Evolutionary conservation across 64 coral and sea anemone genomes (phyloP).

Genomic region (Cladopsammia gracilis): DNA sequence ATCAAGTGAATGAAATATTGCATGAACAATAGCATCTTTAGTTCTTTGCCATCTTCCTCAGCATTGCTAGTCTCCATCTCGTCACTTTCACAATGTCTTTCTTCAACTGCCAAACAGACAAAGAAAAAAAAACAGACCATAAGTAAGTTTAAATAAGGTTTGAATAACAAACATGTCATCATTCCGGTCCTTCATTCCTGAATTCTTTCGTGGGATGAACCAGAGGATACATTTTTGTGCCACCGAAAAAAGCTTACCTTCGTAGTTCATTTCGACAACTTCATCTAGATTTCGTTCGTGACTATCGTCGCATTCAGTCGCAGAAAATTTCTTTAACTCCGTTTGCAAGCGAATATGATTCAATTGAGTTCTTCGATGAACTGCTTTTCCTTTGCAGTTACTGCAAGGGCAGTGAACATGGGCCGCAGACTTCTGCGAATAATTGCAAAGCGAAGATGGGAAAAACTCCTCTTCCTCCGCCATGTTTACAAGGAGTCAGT

Average conservation of each 20-base stretch:
- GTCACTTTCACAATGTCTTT: too few relatives aligned
- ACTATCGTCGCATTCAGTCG: neutral
- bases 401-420: slow-evolving; percentile 25
- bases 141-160: neutral
- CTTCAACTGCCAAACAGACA: too few relatives aligned
- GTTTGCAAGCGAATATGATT: slow-evolving; percentile 16
- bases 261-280: neutral
- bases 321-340: neutral
- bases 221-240: too few relatives aligned
- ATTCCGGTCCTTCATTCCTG: too few relatives aligned
- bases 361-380: neutral
- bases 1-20: too few relatives aligned
- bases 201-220: too few relatives aligned
- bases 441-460: slow-evolving; percentile 20
- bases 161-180: too few relatives aligned
- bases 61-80: too few relatives aligned
- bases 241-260: too few relatives aligned
- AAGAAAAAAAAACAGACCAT: neutral
- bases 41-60: too few relatives aligned
- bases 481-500: neutral
- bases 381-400: slow-evolving; percentile 31
- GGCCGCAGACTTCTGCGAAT: neutral
- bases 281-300: too few relatives aligned
- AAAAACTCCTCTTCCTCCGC: neutral
- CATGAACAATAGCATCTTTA: slow-evolving; percentile 7